Base-by-base conservation (phyloP, 2,113 vertebrate genomes). In the Apteryx mantelli region DNA sequence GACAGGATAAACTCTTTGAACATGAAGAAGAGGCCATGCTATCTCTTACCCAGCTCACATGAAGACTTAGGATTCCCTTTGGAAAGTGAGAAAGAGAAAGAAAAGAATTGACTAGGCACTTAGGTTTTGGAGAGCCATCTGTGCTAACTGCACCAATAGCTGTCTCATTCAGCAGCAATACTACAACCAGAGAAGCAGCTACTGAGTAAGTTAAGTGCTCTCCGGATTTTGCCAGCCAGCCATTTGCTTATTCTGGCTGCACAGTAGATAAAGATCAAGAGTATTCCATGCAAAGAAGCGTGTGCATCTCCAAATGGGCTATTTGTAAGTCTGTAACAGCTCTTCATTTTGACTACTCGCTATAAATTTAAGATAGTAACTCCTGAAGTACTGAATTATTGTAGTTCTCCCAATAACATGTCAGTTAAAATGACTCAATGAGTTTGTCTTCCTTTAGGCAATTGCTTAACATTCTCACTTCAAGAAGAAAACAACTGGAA, bases 381-480 rank as follows among this genome's bases (percentile, higher is more conserved):
- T 58, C 48, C 6, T 28, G 52, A 76, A 83, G 34, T 36, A 61
- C 55, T 46, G 52, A 86, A 91, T 64, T 55, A 76, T 38, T 86
- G 21, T 19, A 4, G 42, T 89, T 91, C 64, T 38, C 21, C 7
- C 50, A 76, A 28, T 50, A 76, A 48, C 15, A 44, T 4, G 20
- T 61, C 65, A 48, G 40, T 69, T 85, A 34, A 91, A 87, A 82
- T 53, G 11, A 53, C 58, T 77, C 36, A 60, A 5, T 53, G 40
- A 70, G 30, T 91, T 86, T 80, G 20, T 80, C 68, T 90, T 91
- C 44, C 53, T 91, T 89, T 94, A 81, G 36, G 44, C 30, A 82
- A 25, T 21, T 58, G 25, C 53, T 26, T 16, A 88, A 28, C 48
- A 53, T 53, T 36, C 16, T 73, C 24, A 20, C 55, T 81, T 89